Conservation (phyloP, 2,797 vertebrate species). For the Menidia menidia region DNA sequence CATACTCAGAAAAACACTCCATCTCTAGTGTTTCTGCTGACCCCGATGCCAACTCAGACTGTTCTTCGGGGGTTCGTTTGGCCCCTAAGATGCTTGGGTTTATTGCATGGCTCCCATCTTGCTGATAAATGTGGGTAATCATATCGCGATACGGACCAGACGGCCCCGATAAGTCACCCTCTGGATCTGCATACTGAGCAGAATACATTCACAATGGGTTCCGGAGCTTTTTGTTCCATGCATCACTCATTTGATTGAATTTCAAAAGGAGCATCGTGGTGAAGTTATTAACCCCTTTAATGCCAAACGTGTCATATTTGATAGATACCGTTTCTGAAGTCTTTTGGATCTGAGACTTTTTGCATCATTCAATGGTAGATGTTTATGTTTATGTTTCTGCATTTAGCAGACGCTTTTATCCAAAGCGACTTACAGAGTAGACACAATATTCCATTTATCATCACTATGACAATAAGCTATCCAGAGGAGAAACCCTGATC, state of each 20-base stretch:
- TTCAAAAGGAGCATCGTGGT: background rate
- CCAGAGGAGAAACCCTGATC: too few species aligned
- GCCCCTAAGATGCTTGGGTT: conserved; percentile 29
- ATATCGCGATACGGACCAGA: conserved; percentile 34
- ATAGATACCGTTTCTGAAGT: too few species aligned
- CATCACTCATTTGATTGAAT: conserved; percentile 23
- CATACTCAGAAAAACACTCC: conserved; percentile 6
- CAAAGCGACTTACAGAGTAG: too few species aligned
- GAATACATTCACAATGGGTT: background rate
- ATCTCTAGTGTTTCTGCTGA: conserved; percentile 27
- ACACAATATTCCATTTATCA: too few species aligned
- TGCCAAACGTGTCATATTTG: too few species aligned
- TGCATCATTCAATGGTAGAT: too few species aligned
- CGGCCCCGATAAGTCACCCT: conserved; percentile 12
- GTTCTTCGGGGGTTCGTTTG: conserved; percentile 37
- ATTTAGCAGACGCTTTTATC: too few species aligned
- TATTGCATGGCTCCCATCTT: conserved; percentile 40
- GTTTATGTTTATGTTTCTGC: too few species aligned
- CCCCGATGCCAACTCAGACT: conserved; percentile 50
- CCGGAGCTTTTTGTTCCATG: conserved; percentile 17
- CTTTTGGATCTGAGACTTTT: too few species aligned
- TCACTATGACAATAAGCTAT: too few species aligned
- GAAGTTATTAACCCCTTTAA: too few species aligned
- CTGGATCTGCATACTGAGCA: conserved; percentile 18
- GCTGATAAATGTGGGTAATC: conserved; percentile 41